A percentile compares a stretch with the other conserved stretches of the same genome.
These are phyloP conservation scores for Thamnophis elegans DNA, from an alignment of 2,797 vertebrate species.

Conservation along the genomic window DNA sequence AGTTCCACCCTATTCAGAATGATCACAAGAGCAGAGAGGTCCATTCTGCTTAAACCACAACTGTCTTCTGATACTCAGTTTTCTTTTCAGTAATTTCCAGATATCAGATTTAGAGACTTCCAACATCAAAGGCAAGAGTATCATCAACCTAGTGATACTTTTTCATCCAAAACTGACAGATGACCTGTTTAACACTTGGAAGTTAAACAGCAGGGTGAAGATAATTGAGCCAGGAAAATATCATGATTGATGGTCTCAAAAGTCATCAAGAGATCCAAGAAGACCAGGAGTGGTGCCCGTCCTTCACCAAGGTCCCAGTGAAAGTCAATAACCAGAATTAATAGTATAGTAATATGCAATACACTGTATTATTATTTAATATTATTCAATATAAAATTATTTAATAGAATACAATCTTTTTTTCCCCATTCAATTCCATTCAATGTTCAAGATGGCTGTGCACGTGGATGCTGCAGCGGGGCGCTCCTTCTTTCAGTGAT, in stretches of 20 bases:
- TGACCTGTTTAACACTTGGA: background rate
- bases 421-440: background rate
- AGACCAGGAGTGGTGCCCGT: background rate
- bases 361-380: background rate
- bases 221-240: background rate
- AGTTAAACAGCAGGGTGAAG: background rate
- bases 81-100: background rate
- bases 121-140: background rate
- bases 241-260: background rate
- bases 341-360: background rate
- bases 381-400: background rate
- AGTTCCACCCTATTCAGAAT: background rate
- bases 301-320: background rate
- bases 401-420: background rate
- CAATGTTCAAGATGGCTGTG: background rate
- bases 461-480: no score
- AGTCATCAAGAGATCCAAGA: background rate
- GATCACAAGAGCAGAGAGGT: background rate
- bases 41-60: background rate
- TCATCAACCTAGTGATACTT: background rate
- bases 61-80: background rate
- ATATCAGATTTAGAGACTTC: background rate
- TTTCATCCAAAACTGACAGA: background rate
- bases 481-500: no score
- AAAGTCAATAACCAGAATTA: background rate